Evolutionary conservation across 92 coral and sea anemone genomes (phyloP), one percentile per base, ranked within the genome.

Genomic region (Heteractis magnifica): DNA sequence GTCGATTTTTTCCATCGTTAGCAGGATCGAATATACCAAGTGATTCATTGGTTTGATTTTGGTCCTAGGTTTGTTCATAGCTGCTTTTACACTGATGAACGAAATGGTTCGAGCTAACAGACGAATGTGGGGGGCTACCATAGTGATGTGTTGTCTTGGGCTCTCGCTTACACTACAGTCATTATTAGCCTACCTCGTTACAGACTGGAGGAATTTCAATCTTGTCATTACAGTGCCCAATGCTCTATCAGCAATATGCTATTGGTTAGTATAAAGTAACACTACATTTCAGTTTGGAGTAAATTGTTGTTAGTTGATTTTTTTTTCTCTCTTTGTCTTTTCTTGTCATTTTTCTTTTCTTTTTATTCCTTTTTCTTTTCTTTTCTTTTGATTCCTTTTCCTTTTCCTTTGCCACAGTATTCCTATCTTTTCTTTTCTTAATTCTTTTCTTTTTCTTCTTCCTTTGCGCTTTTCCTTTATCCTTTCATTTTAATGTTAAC

Each of bases 81-180:
- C 79, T 50, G 79, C 55, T 41, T 75, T 75, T 19, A 75, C 79
- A 75, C 55, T 53, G 44, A 50, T 92, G 94, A 92, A 93, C 55
- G 98, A 94, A 82, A 94, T 94, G 98, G 94, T 90, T 19, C 91
- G 94, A 14, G 88, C 95, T 5, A 77, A 81, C 60, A 71, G 92
- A 77, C 93, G 98, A 34, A 92, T 90, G 75, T 89, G 92, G 94
- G 98, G 97, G 4, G 93, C 91, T 89, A 77, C 93, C 77, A 74
- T 94, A 72, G 86, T 86, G 3, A 97, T 93, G 56, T 85, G 82
- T 19, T 91, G 92, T 14, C 93, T 93, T 73, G 98, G 98, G 14
- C 91, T 94, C 81, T 97, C 97, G 23, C 93, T 94, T 71, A 94
- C 97, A 55, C 77, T 88, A 80, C 91, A 90, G 76, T 97, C 97